A percentile compares a stretch with the other conserved stretches of the same genome.
Conservation (phyloP, 2,113 vertebrate genomes). For the Accipiter virgatus region DNA sequence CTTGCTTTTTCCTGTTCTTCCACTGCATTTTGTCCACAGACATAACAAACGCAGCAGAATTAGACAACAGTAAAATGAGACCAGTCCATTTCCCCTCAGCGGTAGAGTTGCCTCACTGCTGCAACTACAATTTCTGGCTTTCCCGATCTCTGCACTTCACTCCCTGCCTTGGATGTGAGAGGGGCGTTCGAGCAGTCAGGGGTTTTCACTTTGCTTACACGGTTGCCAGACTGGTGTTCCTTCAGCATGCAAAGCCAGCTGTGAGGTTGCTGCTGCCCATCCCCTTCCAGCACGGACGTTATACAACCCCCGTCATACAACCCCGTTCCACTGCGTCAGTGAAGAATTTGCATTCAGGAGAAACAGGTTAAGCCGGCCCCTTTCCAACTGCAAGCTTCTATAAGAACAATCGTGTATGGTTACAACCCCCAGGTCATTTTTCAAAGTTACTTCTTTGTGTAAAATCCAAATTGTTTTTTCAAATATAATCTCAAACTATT, state of each 20-base stretch:
- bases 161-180: not conserved
- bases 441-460: not conserved
- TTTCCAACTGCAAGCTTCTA: not conserved
- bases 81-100: not conserved
- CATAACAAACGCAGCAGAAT: not conserved
- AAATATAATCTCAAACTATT: not conserved
- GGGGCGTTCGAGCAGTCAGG: not conserved
- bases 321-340: not conserved
- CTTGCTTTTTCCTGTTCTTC: not conserved
- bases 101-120: not conserved
- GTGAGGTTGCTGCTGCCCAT: not conserved
- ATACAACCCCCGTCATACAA: not conserved
- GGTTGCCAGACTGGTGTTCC: not conserved
- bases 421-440: constrained; percentile 14
- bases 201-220: not conserved
- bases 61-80: not conserved
- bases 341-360: constrained; percentile 45
- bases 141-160: not conserved
- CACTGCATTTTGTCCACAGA: not conserved
- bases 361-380: not conserved
- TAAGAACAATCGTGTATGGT: constrained; percentile 7
- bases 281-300: not conserved
- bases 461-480: not conserved
- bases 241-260: not conserved
- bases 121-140: not conserved